These are phyloP conservation scores for Neomonachus schauinslandi DNA, from an alignment of 2,113 vertebrate species.

Conservation along the genomic window DNA sequence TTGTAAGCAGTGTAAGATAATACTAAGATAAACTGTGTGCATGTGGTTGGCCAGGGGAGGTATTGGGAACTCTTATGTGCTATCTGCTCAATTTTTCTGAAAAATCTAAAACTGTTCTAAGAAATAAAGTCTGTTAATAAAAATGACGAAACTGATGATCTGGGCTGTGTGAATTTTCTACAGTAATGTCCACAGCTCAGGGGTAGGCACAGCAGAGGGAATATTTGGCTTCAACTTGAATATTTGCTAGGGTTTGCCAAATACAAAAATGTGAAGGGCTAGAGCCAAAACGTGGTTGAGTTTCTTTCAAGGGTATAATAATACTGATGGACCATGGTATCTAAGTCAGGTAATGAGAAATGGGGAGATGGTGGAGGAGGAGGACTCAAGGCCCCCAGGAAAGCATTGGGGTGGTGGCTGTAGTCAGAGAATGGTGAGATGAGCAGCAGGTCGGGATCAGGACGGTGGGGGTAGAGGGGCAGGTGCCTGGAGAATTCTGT, in stretches of 20 bases:
- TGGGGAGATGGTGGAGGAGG: neutral
- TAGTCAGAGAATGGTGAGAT: neutral
- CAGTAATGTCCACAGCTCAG: neutral
- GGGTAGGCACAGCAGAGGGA: neutral
- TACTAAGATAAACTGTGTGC: neutral
- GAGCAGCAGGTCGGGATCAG: neutral
- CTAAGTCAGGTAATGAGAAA: neutral
- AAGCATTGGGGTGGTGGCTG: neutral
- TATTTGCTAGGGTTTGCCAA: neutral
- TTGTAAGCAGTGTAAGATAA: neutral
- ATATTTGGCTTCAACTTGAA: neutral
- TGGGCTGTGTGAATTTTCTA: neutral
- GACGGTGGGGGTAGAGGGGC: neutral
- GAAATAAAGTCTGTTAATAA: neutral
- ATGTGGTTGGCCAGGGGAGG: neutral
- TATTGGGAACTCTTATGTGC: neutral
- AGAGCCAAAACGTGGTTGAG: neutral
- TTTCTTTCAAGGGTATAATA: neutral
- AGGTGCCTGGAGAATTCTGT: too few species aligned
- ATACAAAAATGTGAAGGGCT: neutral
- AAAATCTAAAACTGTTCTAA: neutral
- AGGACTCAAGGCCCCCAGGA: neutral
- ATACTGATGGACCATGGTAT: neutral
- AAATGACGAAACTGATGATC: neutral
- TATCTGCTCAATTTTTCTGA: neutral